Evolutionary conservation across 2,797 vertebrate genomes (phyloP).

Genomic region (Enteromius fasciolatus): DNA sequence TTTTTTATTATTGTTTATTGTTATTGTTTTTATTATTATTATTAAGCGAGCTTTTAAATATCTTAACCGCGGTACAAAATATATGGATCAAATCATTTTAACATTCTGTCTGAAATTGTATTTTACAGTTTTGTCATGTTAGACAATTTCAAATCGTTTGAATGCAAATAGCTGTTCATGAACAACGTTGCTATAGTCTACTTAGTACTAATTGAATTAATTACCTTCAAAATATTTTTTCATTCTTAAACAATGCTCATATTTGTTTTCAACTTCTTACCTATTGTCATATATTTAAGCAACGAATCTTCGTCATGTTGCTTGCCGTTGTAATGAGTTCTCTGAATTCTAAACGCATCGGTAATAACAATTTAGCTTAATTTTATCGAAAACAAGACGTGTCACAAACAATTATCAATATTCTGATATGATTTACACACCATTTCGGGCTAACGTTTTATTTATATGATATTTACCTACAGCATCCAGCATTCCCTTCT

Average conservation of each 20-base stretch:
- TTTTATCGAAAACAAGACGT: not conserved
- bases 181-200: not conserved
- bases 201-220: no score
- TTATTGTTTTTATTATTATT: not conserved
- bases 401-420: not conserved
- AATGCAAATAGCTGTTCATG: not conserved
- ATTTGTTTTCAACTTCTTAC: not conserved
- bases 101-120: not conserved
- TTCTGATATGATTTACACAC: not conserved
- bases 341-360: not conserved
- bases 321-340: not conserved
- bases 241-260: not conserved
- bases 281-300: not conserved
- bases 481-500: slow-evolving; percentile 58
- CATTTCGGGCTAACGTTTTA: not conserved
- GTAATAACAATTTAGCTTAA: not conserved
- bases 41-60: not conserved
- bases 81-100: not conserved
- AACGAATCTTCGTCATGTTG: not conserved
- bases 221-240: not conserved
- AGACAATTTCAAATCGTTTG: not conserved
- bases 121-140: not conserved
- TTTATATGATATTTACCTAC: slow-evolving; percentile 18
- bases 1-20: not conserved
- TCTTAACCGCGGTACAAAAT: not conserved